Conservation (phyloP, 2,888 invertebrate species). For the Zelleria hepariella region DNA sequence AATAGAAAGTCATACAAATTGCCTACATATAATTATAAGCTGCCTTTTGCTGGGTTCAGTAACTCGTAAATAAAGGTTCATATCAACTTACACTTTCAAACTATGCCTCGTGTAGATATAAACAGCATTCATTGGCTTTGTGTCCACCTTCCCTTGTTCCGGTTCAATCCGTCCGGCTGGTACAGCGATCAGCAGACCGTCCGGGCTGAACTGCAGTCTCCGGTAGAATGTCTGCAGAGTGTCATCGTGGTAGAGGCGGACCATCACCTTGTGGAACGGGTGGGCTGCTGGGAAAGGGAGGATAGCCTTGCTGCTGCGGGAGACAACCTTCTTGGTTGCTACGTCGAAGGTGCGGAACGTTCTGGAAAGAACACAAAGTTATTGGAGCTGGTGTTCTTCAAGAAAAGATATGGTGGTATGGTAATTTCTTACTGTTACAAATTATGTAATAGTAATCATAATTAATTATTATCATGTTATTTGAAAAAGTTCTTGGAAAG, state of each 20-base stretch:
- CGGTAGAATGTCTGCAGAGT: slow-evolving; percentile 95
- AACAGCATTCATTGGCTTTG: slow-evolving; percentile 70
- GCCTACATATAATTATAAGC: too few species aligned
- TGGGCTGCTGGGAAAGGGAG: slow-evolving; percentile 70
- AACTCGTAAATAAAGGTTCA: background rate
- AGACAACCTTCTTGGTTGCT: slow-evolving; percentile 75
- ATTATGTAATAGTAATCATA: too few species aligned
- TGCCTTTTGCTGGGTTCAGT: too few species aligned
- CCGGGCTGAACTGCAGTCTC: slow-evolving; percentile 90
- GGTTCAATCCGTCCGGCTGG: slow-evolving; percentile 90
- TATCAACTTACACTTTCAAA: slow-evolving; percentile 67
- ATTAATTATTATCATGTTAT: too few species aligned
- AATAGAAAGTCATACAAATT: too few species aligned
- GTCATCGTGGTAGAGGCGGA: slow-evolving; percentile 90
- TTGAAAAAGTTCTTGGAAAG: too few species aligned
- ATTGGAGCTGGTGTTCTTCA: too few species aligned
- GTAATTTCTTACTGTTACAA: too few species aligned
- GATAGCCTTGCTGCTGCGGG: slow-evolving; percentile 76
- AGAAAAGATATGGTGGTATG: too few species aligned
- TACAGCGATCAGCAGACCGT: slow-evolving; percentile 90
- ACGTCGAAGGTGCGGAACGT: slow-evolving; percentile 79
- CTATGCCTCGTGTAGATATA: slow-evolving; percentile 74
- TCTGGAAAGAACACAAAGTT: slow-evolving; percentile 62
- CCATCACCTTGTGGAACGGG: slow-evolving; percentile 71
- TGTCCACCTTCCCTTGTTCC: slow-evolving; percentile 71